Evolutionary conservation across 2,797 vertebrate genomes (phyloP), one percentile per base, ranked within the genome.

Genomic region (Sebastes minor): DNA sequence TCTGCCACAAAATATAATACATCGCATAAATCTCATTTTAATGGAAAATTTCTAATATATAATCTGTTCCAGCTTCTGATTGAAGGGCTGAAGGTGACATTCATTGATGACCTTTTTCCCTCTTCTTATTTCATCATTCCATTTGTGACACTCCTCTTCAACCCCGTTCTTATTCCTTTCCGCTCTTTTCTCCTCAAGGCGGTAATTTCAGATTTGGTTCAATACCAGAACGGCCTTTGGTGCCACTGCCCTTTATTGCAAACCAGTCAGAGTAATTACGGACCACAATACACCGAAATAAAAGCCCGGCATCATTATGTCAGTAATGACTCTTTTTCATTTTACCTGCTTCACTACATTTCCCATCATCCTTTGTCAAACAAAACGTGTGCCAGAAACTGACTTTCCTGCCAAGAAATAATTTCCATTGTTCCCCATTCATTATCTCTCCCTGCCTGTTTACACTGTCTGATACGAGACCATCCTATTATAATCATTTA

Each of bases 281-380:
- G 52, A 64, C 61, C 23, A 75, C 49, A 88, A 83, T 82, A 83
- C 4, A 4, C 23, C 3, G 20, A 81, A 70, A 87, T 80, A 86
- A 88, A 89, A 86, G 77, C 85, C 57, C 57, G 11, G 69, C 35
- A 63, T 87, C 84, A 83, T 89, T 86, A 82, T 69, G 56, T 72
- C 72, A 63, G 25, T 71, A 82, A 90, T 87, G 84, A 77, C 49
- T 30, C 49, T 42, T 73, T 86, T 78, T 83, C 74, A 89, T 87
- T 85, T 83, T 71, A 86, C 80, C 83, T 62, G 84, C 76, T 74
- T 80, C 84, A 91, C 84, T 89, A 90, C 85, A 86, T 91, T 85
- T 91, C 86, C 88, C 86, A 86, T 84, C 85, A 89, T 88, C 79
- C 85, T 83, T 84, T 86, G 79, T 89, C 76, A 89, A 87, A 78